These are phyloP conservation scores for Caerostris darwini DNA, from an alignment of 1,140 invertebrate genomes.

Conservation along the genomic window DNA sequence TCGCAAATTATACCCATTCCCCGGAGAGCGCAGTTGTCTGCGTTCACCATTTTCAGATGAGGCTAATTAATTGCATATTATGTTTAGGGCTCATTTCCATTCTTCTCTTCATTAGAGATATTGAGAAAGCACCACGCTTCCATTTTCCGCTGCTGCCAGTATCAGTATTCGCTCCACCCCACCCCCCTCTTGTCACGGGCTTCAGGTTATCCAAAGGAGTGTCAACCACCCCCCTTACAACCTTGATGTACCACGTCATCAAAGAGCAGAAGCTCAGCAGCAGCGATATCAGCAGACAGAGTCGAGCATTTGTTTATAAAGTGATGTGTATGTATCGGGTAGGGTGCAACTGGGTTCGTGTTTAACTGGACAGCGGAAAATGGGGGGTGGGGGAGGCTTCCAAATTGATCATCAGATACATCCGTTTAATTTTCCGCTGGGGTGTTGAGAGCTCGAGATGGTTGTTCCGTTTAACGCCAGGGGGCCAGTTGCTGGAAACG, in stretches of 20 bases:
- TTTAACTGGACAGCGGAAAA: background rate
- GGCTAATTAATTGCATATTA: slow-evolving; percentile 52
- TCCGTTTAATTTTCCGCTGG: background rate
- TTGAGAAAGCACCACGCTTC: slow-evolving; percentile 18
- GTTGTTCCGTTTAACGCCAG: background rate
- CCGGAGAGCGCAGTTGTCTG: background rate
- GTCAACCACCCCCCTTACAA: background rate
- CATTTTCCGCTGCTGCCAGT: slow-evolving; percentile 25
- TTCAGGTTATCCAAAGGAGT: background rate
- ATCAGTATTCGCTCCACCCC: background rate
- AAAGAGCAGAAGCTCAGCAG: background rate
- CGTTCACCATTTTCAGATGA: background rate
- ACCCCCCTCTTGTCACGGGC: background rate
- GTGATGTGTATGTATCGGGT: background rate
- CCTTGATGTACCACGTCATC: background rate
- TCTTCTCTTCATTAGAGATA: slow-evolving; percentile 65
- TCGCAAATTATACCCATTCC: background rate
- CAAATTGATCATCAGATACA: slow-evolving; percentile 36
- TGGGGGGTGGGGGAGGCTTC: background rate
- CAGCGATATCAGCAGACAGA: background rate
- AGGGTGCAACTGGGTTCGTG: background rate
- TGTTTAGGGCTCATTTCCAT: slow-evolving; percentile 38
- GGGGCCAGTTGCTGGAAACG: background rate
- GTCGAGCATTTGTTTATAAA: slow-evolving; percentile 23
- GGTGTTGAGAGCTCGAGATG: no score